A percentile compares a stretch with the other conserved stretches of the same genome.
phyloP scores from a whole-genome alignment of 1,140 invertebrate species.

The Spodoptera litura region DNA sequence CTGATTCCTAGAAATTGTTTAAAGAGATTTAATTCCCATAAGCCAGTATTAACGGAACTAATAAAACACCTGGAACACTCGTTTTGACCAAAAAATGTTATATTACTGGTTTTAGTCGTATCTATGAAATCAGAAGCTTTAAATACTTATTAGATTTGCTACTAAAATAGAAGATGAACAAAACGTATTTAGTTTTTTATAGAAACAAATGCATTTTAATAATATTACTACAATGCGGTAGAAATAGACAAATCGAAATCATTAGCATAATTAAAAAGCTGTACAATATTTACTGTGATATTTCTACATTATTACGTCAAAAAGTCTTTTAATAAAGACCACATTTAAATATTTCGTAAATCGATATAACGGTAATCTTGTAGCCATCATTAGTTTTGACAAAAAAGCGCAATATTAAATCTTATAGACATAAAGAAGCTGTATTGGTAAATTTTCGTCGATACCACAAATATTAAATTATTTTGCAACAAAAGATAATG shows the following conservation, averaged over 20 bases:
- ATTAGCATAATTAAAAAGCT: conserved; percentile 28
- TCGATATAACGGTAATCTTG: conserved; percentile 20
- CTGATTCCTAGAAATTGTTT: conserved; percentile 2
- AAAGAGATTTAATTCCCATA: background rate
- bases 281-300: conserved; percentile 25
- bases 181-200: no score
- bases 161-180: no score
- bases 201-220: conserved; percentile 2
- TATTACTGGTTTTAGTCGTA: no score
- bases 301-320: conserved; percentile 25
- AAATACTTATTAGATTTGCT: no score
- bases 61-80: no score
- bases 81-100: no score
- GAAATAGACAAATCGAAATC: background rate
- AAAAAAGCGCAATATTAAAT: background rate
- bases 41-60: background rate
- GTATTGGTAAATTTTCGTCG: background rate
- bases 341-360: conserved; percentile 41
- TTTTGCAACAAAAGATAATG: conserved; percentile 37
- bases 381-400: background rate
- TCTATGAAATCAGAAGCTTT: no score
- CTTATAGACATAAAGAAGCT: background rate
- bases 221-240: conserved; percentile 25
- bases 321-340: conserved; percentile 26
- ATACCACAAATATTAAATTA: conserved; percentile 13